These are phyloP conservation scores for Balaeniceps rex DNA, from an alignment of 2,113 vertebrate species.

Conservation along the genomic window DNA sequence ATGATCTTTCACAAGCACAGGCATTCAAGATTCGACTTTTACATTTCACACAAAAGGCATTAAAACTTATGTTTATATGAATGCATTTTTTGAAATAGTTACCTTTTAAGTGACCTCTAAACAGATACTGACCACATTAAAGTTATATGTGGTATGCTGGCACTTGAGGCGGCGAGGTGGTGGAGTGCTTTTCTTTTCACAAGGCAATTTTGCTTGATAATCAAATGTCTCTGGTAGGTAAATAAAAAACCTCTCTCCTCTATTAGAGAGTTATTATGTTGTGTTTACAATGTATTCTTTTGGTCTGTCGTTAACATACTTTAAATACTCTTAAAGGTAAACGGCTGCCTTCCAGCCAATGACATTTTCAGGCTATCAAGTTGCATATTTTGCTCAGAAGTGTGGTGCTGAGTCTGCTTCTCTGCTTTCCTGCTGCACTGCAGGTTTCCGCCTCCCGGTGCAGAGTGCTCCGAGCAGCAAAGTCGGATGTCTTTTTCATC, in stretches of 20 bases:
- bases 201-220: slow-evolving; percentile 60
- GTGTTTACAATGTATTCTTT: slow-evolving; percentile 66
- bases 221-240: slow-evolving; percentile 68
- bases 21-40: neutral
- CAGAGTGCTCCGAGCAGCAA: neutral
- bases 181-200: slow-evolving; percentile 67
- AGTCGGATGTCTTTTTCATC: neutral
- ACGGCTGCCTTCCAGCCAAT: slow-evolving; percentile 68
- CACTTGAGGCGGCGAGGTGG: slow-evolving; percentile 52
- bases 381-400: slow-evolving; percentile 34
- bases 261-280: slow-evolving; percentile 53
- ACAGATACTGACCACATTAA: slow-evolving; percentile 9
- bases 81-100: slow-evolving; percentile 1
- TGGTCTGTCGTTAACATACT: slow-evolving; percentile 68
- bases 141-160: slow-evolving; percentile 59
- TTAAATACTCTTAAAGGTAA: slow-evolving; percentile 68
- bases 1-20: neutral
- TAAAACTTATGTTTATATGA: neutral
- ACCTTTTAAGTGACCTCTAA: slow-evolving; percentile 32
- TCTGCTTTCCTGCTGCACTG: neutral
- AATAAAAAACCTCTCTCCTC: slow-evolving; percentile 50
- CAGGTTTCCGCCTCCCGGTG: neutral
- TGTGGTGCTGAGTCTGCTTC: slow-evolving; percentile 37
- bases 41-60: slow-evolving; percentile 17
- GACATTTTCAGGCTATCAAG: slow-evolving; percentile 40